phyloP scores from a whole-genome alignment of 1,140 invertebrate species.

The Drosophila bifasciata region DNA sequence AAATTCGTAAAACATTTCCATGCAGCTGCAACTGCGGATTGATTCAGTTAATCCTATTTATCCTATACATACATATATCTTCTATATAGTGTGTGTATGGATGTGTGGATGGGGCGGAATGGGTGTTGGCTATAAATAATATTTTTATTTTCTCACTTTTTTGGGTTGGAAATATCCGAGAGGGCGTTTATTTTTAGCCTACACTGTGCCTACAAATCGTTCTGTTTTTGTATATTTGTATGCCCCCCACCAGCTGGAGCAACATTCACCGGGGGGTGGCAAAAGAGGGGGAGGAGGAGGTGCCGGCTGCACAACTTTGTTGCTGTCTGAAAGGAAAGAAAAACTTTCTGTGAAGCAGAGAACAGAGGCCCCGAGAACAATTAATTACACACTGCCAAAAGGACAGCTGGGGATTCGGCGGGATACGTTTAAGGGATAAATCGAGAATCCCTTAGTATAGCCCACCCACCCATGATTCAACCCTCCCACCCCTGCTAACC shows the following conservation, averaged over 20 bases:
- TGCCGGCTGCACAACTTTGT: constrained; percentile 46
- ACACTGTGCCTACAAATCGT: constrained; percentile 71
- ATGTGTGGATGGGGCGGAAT: constrained; percentile 6
- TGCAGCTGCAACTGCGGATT: constrained; percentile 39
- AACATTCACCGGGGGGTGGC: neutral
- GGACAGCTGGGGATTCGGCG: constrained; percentile 49
- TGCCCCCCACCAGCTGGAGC: constrained; percentile 37
- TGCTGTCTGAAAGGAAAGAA: constrained; percentile 36
- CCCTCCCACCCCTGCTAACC: constrained; percentile 9
- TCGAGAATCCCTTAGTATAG: no score
- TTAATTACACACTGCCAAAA: constrained; percentile 71
- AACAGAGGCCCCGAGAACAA: constrained; percentile 38
- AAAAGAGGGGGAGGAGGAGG: neutral
- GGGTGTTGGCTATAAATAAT: constrained; percentile 75
- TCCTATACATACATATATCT: constrained; percentile 1
- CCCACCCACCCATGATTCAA: constrained; percentile 5
- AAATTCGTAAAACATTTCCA: constrained; percentile 64
- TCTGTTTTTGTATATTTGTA: constrained; percentile 77
- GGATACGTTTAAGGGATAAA: constrained; percentile 12
- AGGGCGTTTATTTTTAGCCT: constrained; percentile 68
- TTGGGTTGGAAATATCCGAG: constrained; percentile 72
- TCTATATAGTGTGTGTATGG: constrained; percentile 1
- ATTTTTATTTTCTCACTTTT: constrained; percentile 78
- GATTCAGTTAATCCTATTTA: constrained; percentile 45
- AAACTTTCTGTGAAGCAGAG: constrained; percentile 58